Base-by-base conservation (phyloP, 2,797 vertebrate species). In the Ibycter americanus region DNA sequence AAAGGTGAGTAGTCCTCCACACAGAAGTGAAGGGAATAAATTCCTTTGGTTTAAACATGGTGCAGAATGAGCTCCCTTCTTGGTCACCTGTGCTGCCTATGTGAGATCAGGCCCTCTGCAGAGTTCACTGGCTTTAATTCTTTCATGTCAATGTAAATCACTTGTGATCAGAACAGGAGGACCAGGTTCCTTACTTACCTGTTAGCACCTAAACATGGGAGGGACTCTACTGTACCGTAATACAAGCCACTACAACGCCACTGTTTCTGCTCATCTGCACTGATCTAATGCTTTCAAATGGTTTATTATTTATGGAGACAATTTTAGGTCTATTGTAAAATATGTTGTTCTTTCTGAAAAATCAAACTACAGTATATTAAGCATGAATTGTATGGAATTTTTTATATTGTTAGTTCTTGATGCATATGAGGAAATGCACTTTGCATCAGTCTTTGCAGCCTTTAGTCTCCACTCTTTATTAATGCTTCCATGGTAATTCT, bases 381-480 rank as follows among this genome's bases (percentile, higher is more conserved):
- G 34, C 61, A 56, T 74, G 68, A 90, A 81, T 65, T 78, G 15
- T 52, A 40, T 40, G 34, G n/a, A 84, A 40, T 74, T 56, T 73
- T 77, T 89, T 46, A 73, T 73, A 32, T 29, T 44, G 31, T 77
- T 92, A 89, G 38, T 4, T 61, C 56, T 83, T 83, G 67, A 68
- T 78, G 74, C 3, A 38, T 66, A 82, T 1, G n/a, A 87, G 70
- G 38, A 90, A 93, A 84, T 65, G 71, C 46, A 83, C 84, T 96
- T 95, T 89, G 34, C 66, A 65, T 61, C 18, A 51, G 42, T 38
- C 22, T 58, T 92, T 89, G 42, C 40, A 90, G 73, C 38, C 65
- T 17, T 88, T 62, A 51, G 44, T n/a, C 62, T 66, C 26, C 44
- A 55, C 85, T 95, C 91, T 95, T 96, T 92, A 93, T 93, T 93